A percentile compares a stretch with the other conserved stretches of the same genome.
Conservation (phyloP, 2,113 vertebrate species). For the Platysteira castanea region DNA sequence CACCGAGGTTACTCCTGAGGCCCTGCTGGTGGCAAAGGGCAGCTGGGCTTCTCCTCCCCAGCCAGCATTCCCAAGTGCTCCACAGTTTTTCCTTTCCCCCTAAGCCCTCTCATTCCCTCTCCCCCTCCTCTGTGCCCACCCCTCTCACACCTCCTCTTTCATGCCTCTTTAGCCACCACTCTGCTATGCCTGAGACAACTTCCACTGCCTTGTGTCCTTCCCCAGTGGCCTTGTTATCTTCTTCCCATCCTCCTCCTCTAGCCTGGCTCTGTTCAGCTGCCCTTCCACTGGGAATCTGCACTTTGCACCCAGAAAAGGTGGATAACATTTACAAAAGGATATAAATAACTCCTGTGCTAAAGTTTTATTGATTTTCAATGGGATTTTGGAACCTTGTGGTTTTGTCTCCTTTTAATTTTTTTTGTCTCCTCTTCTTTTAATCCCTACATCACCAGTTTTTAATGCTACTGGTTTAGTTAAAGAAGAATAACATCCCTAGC, state of each 20-base stretch:
- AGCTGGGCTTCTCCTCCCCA: background rate
- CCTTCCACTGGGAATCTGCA: background rate
- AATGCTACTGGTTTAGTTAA: background rate
- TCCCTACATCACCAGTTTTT: background rate
- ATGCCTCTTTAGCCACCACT: background rate
- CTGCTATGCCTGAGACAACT: background rate
- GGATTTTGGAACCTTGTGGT: background rate
- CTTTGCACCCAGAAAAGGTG: constrained; percentile 24
- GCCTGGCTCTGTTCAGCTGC: background rate
- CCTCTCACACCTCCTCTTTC: background rate
- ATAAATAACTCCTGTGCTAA: background rate
- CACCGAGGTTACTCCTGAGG: background rate
- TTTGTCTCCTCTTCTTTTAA: background rate
- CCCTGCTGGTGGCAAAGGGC: background rate
- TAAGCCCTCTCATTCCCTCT: background rate
- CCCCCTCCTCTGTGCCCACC: background rate
- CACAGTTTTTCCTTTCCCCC: background rate
- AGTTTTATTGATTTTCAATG: background rate
- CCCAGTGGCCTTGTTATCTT: constrained; percentile 49
- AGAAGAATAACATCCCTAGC: background rate
- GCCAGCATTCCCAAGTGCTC: background rate
- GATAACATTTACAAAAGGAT: constrained; percentile 23
- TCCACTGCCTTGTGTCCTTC: background rate
- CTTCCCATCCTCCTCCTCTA: background rate
- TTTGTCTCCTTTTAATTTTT: background rate